Evolutionary conservation across 2,113 vertebrate species (phyloP).

Genomic region (Dicentrarchus labrax): DNA sequence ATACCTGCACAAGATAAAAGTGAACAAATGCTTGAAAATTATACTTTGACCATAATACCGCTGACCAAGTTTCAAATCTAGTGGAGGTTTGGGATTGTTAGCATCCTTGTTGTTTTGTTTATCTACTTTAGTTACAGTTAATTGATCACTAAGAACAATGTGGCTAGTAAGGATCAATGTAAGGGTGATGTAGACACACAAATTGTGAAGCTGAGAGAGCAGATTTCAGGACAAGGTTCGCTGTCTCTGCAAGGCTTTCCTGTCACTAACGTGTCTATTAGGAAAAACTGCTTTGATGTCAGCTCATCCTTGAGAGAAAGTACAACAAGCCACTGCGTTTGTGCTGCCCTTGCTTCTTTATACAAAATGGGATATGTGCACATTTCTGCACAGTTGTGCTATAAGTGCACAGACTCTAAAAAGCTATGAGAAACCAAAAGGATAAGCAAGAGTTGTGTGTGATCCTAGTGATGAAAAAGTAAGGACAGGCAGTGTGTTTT

Average conservation of each 20-base stretch:
- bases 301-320: slow-evolving; percentile 66
- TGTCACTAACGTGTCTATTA: neutral
- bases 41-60: slow-evolving; percentile 1
- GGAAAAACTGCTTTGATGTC: slow-evolving; percentile 71
- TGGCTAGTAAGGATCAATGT: slow-evolving; percentile 13
- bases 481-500: slow-evolving; percentile 42
- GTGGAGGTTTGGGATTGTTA: slow-evolving; percentile 10
- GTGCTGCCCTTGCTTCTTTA: slow-evolving; percentile 18
- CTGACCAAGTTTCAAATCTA: slow-evolving; percentile 21
- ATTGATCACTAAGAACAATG: neutral
- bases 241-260: slow-evolving; percentile 1
- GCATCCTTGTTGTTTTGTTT: slow-evolving; percentile 30
- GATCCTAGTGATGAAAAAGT: slow-evolving; percentile 44
- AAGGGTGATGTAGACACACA: slow-evolving; percentile 13
- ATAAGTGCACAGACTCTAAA: slow-evolving; percentile 16
- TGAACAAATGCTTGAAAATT: slow-evolving; percentile 22
- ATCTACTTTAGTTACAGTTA: neutral
- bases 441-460: slow-evolving; percentile 32
- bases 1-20: neutral
- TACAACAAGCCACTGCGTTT: slow-evolving; percentile 39
- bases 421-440: slow-evolving; percentile 25
- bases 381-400: slow-evolving; percentile 32
- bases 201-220: slow-evolving; percentile 15
- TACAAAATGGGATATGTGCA: slow-evolving; percentile 27
- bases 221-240: slow-evolving; percentile 36